These are phyloP conservation scores for Diadophis punctatus DNA, from an alignment of 2,113 vertebrate genomes.

Conservation along the genomic window DNA sequence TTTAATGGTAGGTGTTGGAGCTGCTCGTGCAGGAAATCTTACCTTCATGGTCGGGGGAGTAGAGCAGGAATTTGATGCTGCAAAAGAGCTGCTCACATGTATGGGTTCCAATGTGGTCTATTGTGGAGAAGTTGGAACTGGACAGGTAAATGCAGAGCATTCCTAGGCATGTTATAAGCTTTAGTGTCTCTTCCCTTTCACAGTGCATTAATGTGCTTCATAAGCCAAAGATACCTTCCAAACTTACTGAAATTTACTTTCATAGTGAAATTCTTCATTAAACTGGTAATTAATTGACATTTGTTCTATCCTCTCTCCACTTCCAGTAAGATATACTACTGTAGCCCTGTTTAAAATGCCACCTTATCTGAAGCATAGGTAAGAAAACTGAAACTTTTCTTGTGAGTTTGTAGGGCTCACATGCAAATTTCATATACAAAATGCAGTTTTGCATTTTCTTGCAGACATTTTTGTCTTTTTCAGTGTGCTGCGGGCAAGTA, in stretches of 20 bases:
- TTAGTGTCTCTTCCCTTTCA: constrained; percentile 28
- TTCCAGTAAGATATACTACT: neutral
- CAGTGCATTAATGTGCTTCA: neutral
- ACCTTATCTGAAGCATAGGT: neutral
- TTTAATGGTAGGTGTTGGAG: constrained; percentile 84
- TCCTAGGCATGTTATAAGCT: constrained; percentile 12
- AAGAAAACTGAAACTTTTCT: neutral
- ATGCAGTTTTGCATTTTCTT: neutral
- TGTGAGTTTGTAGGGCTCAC: neutral
- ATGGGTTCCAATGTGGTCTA: constrained; percentile 95
- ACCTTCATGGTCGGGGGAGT: constrained; percentile 98
- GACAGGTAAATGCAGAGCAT: constrained; percentile 77
- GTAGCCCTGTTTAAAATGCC: neutral
- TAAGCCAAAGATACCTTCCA: neutral
- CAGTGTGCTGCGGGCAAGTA: neutral
- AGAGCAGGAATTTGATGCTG: constrained; percentile 92
- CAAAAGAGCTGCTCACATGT: constrained; percentile 87
- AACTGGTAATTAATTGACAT: neutral
- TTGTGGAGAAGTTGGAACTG: constrained; percentile 92
- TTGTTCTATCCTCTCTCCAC: neutral
- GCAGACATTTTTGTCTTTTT: neutral
- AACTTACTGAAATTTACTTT: neutral
- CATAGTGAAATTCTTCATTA: neutral
- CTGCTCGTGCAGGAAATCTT: constrained; percentile 91
- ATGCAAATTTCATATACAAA: neutral